Evolutionary conservation across 2,888 invertebrate genomes (phyloP).

Genomic region (Glyphotaelius pellucidus): DNA sequence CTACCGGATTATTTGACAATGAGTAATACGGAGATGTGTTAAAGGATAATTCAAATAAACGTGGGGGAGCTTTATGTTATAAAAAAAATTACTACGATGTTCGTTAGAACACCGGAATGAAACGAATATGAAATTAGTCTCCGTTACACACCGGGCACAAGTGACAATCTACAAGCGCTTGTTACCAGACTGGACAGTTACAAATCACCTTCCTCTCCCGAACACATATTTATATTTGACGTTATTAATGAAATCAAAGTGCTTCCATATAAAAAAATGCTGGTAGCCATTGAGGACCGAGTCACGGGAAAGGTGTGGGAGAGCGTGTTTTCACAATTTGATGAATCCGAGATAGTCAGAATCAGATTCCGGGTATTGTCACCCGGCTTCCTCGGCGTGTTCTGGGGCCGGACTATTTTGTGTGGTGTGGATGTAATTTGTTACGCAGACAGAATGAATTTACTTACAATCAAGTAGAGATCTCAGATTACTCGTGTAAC

Average conservation of each 20-base stretch:
- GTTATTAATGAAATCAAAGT: slow-evolving; percentile 62
- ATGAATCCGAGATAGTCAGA: slow-evolving; percentile 20
- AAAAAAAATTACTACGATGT: background rate
- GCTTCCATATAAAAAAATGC: slow-evolving; percentile 44
- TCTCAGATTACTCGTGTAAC: slow-evolving; percentile 14
- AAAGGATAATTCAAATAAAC: background rate
- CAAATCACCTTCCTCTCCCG: slow-evolving; percentile 53
- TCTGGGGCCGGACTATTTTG: slow-evolving; percentile 7
- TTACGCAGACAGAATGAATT: slow-evolving; percentile 45
- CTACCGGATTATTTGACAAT: background rate
- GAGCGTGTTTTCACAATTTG: slow-evolving; percentile 29
- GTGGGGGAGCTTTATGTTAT: background rate
- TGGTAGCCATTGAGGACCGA: slow-evolving; percentile 24
- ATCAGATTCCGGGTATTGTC: slow-evolving; percentile 53
- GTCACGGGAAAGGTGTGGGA: slow-evolving; percentile 41
- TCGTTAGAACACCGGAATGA: background rate
- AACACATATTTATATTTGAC: slow-evolving; percentile 61
- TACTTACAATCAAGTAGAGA: slow-evolving; percentile 3
- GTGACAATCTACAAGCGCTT: background rate
- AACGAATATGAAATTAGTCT: slow-evolving; percentile 14
- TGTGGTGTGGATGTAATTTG: slow-evolving; percentile 42
- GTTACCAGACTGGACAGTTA: slow-evolving; percentile 48
- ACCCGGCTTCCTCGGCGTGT: slow-evolving; percentile 21
- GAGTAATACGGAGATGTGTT: background rate
- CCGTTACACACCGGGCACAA: background rate